Base-by-base conservation (phyloP, 92 coral and sea anemone species). In the Epizoanthus illoricatus region DNA sequence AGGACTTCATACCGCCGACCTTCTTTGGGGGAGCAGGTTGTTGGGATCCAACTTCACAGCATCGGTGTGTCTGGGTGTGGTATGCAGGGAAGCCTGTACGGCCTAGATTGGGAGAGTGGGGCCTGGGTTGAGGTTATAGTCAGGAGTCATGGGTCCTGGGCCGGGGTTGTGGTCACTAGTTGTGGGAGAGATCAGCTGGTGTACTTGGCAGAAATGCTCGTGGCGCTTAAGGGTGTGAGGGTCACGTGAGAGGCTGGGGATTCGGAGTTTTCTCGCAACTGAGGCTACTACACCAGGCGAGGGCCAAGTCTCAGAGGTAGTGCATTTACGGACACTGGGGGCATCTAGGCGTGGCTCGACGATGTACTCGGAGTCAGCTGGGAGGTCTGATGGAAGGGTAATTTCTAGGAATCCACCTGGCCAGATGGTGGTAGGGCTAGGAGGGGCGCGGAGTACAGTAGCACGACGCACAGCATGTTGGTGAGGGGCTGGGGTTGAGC, bases 341-440 rank as follows among this genome's bases (percentile, higher is more conserved):
- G 95, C 89, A 56, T 89, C 89, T 3, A 80, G 76, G 57, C 92
- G 89, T 0, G 90, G 95, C 57, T 85, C 71, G 5, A 75, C 73
- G 12, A 80, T 12, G 45, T 76, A 83, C 56, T 79, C 85, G 15
- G 87, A 70, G 81, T 86, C 89, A 11, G 87, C 60, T 5, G 89
- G 87, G 10, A 86, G 74, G 40, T 84, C 95, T 16, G 60, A 21
- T 8, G 89, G 95, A 70, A 89, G 74, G 11, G 74, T 84, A 9
- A 86, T 84, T 52, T 91, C 90, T 11, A 86, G 2, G 90, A 33
- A 62, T 12, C 80, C 86, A n/a, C 87, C 85, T 40, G 94, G 86
- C 87, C 90, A 87, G 65, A 87, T 70, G 39, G 87, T 87, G 12
- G 80, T 83, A 18, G 85, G 52, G 64, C 64, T 19, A 5, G 85